A percentile compares a stretch with the other conserved stretches of the same genome.
phyloP scores from a whole-genome alignment of 2,113 vertebrate species.

The Syngnathus floridae region DNA sequence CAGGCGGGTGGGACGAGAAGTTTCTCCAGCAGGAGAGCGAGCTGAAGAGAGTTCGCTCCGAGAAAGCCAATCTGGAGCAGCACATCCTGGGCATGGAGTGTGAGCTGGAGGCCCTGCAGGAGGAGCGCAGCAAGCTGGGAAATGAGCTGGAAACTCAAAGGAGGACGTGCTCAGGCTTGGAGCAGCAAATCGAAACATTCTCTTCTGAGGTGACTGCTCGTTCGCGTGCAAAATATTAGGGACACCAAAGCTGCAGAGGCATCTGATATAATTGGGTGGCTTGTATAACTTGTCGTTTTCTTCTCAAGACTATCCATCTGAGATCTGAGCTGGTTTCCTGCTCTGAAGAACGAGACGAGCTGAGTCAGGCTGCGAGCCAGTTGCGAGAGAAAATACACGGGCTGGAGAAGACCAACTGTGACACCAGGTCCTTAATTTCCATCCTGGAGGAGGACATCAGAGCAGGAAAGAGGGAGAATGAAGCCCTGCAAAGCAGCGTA shows the following conservation, averaged over 20 bases:
- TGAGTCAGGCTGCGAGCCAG: conserved; percentile 59
- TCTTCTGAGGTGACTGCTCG: conserved; percentile 55
- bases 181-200: conserved; percentile 69
- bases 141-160: conserved; percentile 65
- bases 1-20: conserved; percentile 68
- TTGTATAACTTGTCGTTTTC: not conserved
- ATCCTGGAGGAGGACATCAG: conserved; percentile 72
- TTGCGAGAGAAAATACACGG: conserved; percentile 67
- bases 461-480: conserved; percentile 58
- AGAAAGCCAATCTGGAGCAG: conserved; percentile 69
- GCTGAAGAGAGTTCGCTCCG: conserved; percentile 62
- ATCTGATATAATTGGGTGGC: not conserved
- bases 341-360: conserved; percentile 70
- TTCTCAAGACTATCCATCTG: conserved; percentile 57
- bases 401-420: conserved; percentile 62
- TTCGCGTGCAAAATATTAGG: not conserved
- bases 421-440: conserved; percentile 63
- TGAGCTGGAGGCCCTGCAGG: conserved; percentile 68
- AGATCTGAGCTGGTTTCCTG: conserved; percentile 67
- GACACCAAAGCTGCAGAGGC: too few species aligned
- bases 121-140: conserved; percentile 65
- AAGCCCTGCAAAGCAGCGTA: conserved; percentile 53
- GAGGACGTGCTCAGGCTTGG: conserved; percentile 60
- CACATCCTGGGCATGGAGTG: conserved; percentile 65
- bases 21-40: conserved; percentile 72